Base-by-base conservation (phyloP, 2,888 invertebrate species). In the Dorcus parallelipipedus region DNA sequence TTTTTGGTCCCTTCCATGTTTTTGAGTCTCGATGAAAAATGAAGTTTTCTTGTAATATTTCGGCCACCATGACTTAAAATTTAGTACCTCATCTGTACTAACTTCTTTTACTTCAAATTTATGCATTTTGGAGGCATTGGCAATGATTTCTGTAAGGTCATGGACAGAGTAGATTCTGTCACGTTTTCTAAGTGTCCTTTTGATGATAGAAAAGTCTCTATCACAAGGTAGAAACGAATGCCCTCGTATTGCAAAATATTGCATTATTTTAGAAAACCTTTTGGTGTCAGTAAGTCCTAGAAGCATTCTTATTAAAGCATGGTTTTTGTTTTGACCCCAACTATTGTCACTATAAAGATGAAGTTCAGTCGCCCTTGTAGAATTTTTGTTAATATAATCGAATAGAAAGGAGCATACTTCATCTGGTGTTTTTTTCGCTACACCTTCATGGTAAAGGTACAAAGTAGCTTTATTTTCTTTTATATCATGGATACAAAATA, bases 191-290 rank as follows among this genome's bases (percentile, higher is more conserved):
- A 64, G 45, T 10, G 17, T 9, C 50, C 52, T 50, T 60, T 62
- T 62, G 14, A 66, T 60, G 9, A 56, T 59, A n/a, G 56, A 50
- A 49, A 65, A 66, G 48, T 62, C 63, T 23, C 64, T 42, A 43
- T 66, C 61, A 40, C 62, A 62, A 9, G 60, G 64, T 9, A 63
- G 49, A 51, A 63, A 67, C 17, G 64, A 65, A 51, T 64, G 62
- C 3, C 63, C 64, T 54, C 63, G 49, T 38, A 62, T 38, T 41
- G 64, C 61, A 40, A 64, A 64, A 48, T 60, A 62, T 38, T 62
- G 62, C 8, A 49, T 40, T 9, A 64, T 56, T 38, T 57, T 51
- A 3, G 54, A 20, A 55, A 67, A 67, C 47, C 54, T 39, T 33
- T 53, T 54, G 26, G 49, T 53, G 47, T 62, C 61, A 55, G 54